Conservation (phyloP, 2,888 invertebrate genomes). For the Lasioglossum marginatum region DNA sequence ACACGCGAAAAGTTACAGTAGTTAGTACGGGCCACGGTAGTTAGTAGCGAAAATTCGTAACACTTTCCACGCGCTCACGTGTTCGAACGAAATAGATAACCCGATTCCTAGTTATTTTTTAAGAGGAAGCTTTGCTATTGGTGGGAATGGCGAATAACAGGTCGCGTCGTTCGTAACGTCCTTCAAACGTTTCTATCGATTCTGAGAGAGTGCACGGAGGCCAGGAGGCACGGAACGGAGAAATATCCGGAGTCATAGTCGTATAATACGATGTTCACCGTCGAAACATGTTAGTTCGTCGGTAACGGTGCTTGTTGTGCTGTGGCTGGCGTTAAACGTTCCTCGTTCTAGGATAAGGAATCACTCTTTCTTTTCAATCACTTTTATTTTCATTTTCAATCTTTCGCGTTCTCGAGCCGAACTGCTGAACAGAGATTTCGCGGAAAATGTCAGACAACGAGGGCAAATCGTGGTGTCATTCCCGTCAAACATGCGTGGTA, state of each 20-base stretch:
- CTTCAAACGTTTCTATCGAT: slow-evolving; percentile 78
- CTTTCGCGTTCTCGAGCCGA: background rate
- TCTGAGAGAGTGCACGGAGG: slow-evolving; percentile 57
- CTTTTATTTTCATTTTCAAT: background rate
- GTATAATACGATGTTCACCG: slow-evolving; percentile 69
- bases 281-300: slow-evolving; percentile 70
- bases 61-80: slow-evolving; percentile 20
- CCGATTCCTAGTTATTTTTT: slow-evolving; percentile 53
- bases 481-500: slow-evolving; percentile 92
- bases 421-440: slow-evolving; percentile 27
- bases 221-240: slow-evolving; percentile 1
- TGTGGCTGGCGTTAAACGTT: slow-evolving; percentile 16
- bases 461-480: slow-evolving; percentile 80
- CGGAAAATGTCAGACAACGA: slow-evolving; percentile 76
- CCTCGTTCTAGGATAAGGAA: slow-evolving; percentile 6
- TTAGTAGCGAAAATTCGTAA: slow-evolving; percentile 10
- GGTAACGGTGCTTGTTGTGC: slow-evolving; percentile 53
- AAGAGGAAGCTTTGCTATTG: slow-evolving; percentile 43
- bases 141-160: slow-evolving; percentile 62
- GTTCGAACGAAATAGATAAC: slow-evolving; percentile 33
- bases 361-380: slow-evolving; percentile 5
- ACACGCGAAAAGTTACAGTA: background rate
- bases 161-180: slow-evolving; percentile 64
- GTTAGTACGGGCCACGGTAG: background rate
- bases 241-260: slow-evolving; percentile 7